Evolutionary conservation across 2,888 invertebrate species (phyloP), one percentile per base, ranked within the genome.

Genomic region (Hirtodrosophila histrioides): DNA sequence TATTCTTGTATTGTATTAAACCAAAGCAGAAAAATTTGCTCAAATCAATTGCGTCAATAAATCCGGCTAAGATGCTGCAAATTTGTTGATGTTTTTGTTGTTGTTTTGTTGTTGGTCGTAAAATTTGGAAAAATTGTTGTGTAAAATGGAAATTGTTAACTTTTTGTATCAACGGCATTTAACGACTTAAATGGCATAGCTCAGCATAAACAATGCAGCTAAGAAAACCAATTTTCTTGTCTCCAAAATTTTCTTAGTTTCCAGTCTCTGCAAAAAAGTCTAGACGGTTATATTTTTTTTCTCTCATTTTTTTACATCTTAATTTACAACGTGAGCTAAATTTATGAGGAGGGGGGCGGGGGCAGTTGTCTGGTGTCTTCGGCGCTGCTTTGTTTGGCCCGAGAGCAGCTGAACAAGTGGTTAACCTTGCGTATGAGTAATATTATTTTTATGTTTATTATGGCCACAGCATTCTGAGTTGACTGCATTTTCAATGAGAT

Each of bases 21-120:
- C 63, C 50, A 58, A 63, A 55, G 57, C 39, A 44, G 58, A 69
- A 81, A 57, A 71, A 53, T 56, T 49, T 54, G 49, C 69, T 70
- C 55, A 79, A 82, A 88, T 86, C 87, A 78, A 83, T 83, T 83
- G 81, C 83, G 83, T 88, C 88, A 83, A 86, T 88, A 80, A 78
- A 78, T 82, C 60, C 72, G 51, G 39, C 50, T 60, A 68, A 84
- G 64, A 73, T 64, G 68, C 65, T 77, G 51, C 45, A 64, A 39
- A 60, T 57, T 54, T 68, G n/a, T 40, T 65, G 36, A 31, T 62
- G 23, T 27, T 57, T 7, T 24, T 50, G n/a, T 51, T 37, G 11
- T 24, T 55, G 40, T 23, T 57, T 10, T 48, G 40, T 53, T 33
- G 45, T 63, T 40, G 60, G 24, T 86, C 86, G 67, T 83, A 88